Base-by-base conservation (phyloP, 53 echinoderm and acorn worm genomes). In the Pentamera pediparva region DNA sequence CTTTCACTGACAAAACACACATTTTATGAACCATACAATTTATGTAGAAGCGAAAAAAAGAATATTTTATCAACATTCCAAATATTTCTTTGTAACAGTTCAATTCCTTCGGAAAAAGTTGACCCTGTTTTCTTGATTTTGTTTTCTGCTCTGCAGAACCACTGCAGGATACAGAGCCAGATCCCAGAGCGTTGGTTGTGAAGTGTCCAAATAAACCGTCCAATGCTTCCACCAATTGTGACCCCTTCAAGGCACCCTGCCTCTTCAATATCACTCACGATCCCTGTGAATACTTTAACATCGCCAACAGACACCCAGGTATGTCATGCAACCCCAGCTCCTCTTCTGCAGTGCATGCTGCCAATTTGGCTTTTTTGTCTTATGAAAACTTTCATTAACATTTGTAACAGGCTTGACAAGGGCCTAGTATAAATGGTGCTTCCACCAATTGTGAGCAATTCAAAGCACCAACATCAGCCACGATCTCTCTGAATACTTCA, bases 401-500 rank as follows among this genome's bases (percentile, higher is more conserved):
- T n/a, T n/a, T n/a, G n/a, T n/a, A n/a, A n/a, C n/a, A n/a, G n/a
- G n/a, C n/a, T n/a, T n/a, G n/a, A n/a, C n/a, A n/a, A n/a, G n/a
- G n/a, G n/a, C n/a, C n/a, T n/a, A n/a, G n/a, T n/a, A n/a, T n/a
- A n/a, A n/a, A n/a, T n/a, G n/a, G n/a, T 35, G 88, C 79, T 0
- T 79, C 83, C 3, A 83, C 83, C 34, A 88, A 88, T 52, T 88
- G 88, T 53, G 34, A 88, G 8, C 88, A 75, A 9, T 75, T 65
- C 30, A 54, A 75, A 56, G 78, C 78, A 40, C 79, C 88, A 79
- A 88, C 56, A 79, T 88, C 32, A 45, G 57, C n/a, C 70, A 83
- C 15, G 88, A 88, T 75, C 83, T 83, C 3, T 88, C 83, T 53
- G 88, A 88, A 51, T 88, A 84, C 61, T 75, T 57, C 75, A 88